Evolutionary conservation across 1,140 invertebrate species (phyloP).

Genomic region (Pentalonia nigronervosa): DNA sequence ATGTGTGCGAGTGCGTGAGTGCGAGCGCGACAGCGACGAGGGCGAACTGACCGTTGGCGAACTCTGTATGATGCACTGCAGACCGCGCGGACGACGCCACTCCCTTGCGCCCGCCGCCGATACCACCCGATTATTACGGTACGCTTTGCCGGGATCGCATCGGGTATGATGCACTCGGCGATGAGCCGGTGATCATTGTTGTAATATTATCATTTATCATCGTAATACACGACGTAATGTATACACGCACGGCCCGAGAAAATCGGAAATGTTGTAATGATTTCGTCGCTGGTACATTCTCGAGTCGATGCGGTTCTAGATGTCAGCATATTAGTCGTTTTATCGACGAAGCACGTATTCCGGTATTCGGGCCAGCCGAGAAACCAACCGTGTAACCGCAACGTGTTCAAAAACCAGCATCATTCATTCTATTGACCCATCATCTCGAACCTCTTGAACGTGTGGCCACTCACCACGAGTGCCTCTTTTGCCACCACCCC

Average conservation of each 20-base stretch:
- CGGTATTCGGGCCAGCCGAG: background rate
- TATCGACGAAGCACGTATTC: background rate
- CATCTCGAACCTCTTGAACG: constrained; percentile 44
- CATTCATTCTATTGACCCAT: constrained; percentile 49
- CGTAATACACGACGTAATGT: too few species aligned
- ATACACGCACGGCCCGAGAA: background rate
- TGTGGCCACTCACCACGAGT: background rate
- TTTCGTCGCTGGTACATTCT: background rate
- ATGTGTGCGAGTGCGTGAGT: background rate
- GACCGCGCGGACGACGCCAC: constrained; percentile 9
- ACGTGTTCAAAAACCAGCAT: constrained; percentile 41
- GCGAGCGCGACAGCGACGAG: background rate
- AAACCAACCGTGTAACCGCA: background rate
- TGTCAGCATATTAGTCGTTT: background rate
- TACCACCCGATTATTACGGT: too few species aligned
- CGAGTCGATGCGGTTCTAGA: background rate
- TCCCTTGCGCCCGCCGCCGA: background rate
- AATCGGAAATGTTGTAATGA: background rate
- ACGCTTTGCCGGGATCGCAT: background rate
- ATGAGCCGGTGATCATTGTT: background rate
- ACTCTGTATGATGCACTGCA: constrained; percentile 37
- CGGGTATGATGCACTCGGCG: background rate
- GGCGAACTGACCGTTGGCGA: constrained; percentile 24
- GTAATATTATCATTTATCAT: too few species aligned
- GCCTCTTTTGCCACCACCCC: background rate